Conservation (phyloP, 2,888 invertebrate species). For the Trypoxylon attenuatum region DNA sequence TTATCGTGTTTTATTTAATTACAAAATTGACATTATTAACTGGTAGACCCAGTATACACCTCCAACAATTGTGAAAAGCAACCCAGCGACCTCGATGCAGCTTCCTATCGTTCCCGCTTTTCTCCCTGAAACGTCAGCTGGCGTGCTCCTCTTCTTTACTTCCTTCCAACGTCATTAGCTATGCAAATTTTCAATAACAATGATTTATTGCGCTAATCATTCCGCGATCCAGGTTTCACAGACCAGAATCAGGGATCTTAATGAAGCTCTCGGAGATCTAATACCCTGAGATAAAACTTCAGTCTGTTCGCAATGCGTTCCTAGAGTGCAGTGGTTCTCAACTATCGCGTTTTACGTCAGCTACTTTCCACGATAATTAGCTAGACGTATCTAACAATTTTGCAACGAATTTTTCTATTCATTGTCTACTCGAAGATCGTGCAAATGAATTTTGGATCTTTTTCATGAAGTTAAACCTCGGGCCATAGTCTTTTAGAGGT, state of each 20-base stretch:
- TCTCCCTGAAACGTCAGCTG: no score
- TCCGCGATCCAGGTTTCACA: slow-evolving; percentile 39
- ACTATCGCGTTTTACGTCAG: not conserved
- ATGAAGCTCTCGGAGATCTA: slow-evolving; percentile 32
- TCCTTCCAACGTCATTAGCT: slow-evolving; percentile 19
- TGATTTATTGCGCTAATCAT: slow-evolving; percentile 36
- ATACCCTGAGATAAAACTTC: slow-evolving; percentile 35
- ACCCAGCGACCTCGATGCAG: no score
- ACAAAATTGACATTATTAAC: no score
- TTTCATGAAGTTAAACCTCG: no score
- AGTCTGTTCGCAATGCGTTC: slow-evolving; percentile 33
- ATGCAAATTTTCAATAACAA: slow-evolving; percentile 36
- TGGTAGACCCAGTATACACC: no score
- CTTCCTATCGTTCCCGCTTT: no score
- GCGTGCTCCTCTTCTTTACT: slow-evolving; percentile 7
- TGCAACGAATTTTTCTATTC: not conserved
- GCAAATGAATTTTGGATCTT: no score
- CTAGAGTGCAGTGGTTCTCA: slow-evolving; percentile 41
- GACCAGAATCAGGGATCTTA: slow-evolving; percentile 36
- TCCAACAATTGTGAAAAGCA: no score
- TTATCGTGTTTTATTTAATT: no score
- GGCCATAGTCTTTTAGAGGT: not conserved
- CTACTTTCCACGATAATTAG: not conserved
- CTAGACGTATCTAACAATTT: not conserved
- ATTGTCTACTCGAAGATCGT: not conserved